Base-by-base conservation (phyloP, 2,797 vertebrate genomes). In the Steatocranus sp. region DNA sequence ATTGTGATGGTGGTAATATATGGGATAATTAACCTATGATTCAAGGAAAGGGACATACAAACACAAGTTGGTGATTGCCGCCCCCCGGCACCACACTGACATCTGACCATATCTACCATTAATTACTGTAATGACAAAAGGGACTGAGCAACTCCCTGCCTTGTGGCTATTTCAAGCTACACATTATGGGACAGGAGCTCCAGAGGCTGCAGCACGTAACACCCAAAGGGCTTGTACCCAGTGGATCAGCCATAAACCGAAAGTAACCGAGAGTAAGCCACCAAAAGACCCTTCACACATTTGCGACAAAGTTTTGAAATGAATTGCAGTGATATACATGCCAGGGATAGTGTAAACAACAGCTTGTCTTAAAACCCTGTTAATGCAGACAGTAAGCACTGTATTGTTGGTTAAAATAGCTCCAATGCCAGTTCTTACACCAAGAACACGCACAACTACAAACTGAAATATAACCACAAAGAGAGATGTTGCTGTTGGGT, bases 91-190 rank as follows among this genome's bases (percentile, higher is more conserved):
- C 51, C 41, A 89, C 79, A 78, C 41, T 20, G 56, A 87, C 36
- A 76, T 41, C 38, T 81, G 82, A 82, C 46, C 81, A 63, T 78
- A 61, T 76, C 83, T 86, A 86, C n/a, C 36, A 36, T 68, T 20
- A 63, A 48, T 81, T 30, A 76, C 54, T 76, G n/a, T 81, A 86
- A 90, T 84, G 81, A 89, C 75, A 87, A 91, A 85, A 14, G 89
- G 81, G 76, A 89, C 51, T 76, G 50, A 93, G 87, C 90, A 93
- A 90, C 82, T 91, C 88, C 88, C 86, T 87, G 80, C 81, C 88
- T 85, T 92, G 90, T 92, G 91, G 94, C 91, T 93, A 94, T 85
- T 91, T 91, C 27, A 63, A 88, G 85, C 66, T 80, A 34, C 20
- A 38, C 68, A 82, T 83, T 50, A 75, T 79, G 77, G 77, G 85